A percentile compares a stretch with the other conserved stretches of the same genome.
These are phyloP conservation scores for Agelastica alni DNA, from an alignment of 2,888 invertebrate genomes.

Conservation along the genomic window DNA sequence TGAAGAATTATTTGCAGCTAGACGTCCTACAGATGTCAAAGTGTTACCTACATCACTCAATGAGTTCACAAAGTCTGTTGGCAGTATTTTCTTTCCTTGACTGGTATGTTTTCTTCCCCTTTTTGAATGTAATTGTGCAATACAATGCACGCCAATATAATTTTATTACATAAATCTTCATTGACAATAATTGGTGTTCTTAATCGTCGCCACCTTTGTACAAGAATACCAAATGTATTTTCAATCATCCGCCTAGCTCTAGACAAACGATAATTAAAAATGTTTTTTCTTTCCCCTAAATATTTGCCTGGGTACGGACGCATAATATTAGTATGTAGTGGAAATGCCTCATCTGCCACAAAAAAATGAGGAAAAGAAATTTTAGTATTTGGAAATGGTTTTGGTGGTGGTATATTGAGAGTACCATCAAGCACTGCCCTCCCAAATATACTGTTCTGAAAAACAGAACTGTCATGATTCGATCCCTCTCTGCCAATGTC, in stretches of 20 bases:
- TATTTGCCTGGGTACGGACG: slow-evolving; percentile 22
- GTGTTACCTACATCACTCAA: neutral
- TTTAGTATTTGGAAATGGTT: slow-evolving; percentile 10
- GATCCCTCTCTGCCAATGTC: slow-evolving; percentile 15
- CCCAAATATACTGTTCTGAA: slow-evolving; percentile 16
- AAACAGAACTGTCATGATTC: slow-evolving; percentile 3
- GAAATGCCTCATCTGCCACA: slow-evolving; percentile 26
- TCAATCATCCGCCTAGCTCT: slow-evolving; percentile 11
- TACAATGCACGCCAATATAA: slow-evolving; percentile 30
- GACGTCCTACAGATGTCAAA: no score
- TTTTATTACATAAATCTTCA: slow-evolving; percentile 17
- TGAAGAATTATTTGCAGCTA: slow-evolving; percentile 15
- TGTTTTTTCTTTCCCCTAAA: neutral
- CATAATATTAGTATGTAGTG: slow-evolving; percentile 22
- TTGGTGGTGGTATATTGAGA: slow-evolving; percentile 11
- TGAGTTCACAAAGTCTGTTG: slow-evolving; percentile 12
- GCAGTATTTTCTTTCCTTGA: slow-evolving; percentile 8
- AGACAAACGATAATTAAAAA: neutral
- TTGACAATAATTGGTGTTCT: neutral
- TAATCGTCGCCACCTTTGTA: neutral
- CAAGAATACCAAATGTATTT: neutral
- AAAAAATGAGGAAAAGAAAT: slow-evolving; percentile 14
- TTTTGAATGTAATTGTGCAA: slow-evolving; percentile 35
- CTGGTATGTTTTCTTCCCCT: slow-evolving; percentile 25
- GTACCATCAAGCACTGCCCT: neutral